Base-by-base conservation (phyloP, 2,888 invertebrate species). In the Cheilosia scutellata region DNA sequence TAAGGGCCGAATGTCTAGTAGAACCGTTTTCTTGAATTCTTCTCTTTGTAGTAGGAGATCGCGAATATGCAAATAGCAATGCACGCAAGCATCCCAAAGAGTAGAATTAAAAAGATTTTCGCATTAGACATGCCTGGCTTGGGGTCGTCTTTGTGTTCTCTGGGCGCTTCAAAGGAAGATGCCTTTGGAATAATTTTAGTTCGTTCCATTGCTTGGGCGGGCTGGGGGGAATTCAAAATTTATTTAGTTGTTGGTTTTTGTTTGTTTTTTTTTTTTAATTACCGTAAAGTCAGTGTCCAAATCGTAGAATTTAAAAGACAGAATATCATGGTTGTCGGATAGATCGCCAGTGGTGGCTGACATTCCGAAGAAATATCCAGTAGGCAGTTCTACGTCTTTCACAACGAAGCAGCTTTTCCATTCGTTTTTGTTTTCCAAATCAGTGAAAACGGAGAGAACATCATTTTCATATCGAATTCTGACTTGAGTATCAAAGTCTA, bases 281-380 rank as follows among this genome's bases (percentile, higher is more conserved):
- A 92, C 92, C 74, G 88, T 95, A 84, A 95, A 94, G 70, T 96
- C 94, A 70, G 95, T 92, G 90, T 98, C 98, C 77, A 99, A 93
- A 91, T 99, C 98, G 91, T 96, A 99, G 90, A 98, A 95, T 93
- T 98, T 97, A 83, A 99, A 94, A 1, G 98, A 96, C 86, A 98
- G 94, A 84, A 99, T 94, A 92, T 99, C 99, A 92, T 99, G 99
- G 92, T 97, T 98, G 93, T 99, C 99, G 83, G 97, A 96, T 55
- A 99, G 93, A 91, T 99, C 99, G 2, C 99, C 99, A 0, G 99
- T 99, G 0, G 98, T 98, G 0, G 99, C 98, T 0, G 98, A 96
- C 4, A 98, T 94, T 2, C 99, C 99, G 92, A 98, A 96, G 93
- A 94, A 98, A 93, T 99, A 99, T 0, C 98, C 98, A 0, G 98